These are phyloP conservation scores for Semicossyphus pulcher DNA, from an alignment of 2,113 vertebrate species.

Conservation along the genomic window DNA sequence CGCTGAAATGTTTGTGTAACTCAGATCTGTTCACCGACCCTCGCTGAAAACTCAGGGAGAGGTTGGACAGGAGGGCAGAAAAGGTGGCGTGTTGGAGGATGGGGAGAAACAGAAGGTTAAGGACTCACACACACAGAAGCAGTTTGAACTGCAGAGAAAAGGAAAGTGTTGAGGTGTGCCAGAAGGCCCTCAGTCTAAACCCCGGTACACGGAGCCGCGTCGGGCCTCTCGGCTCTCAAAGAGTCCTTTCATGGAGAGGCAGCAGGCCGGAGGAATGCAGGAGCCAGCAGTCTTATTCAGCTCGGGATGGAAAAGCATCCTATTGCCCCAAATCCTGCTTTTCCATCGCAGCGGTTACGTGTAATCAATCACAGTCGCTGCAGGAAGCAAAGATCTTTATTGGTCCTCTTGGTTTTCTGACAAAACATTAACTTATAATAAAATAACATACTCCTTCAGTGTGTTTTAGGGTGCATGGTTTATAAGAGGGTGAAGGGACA, in stretches of 20 bases:
- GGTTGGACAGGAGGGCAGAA: slow-evolving; percentile 14
- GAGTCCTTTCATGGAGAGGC: slow-evolving; percentile 77
- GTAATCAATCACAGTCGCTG: slow-evolving; percentile 40
- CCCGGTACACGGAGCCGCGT: slow-evolving; percentile 69
- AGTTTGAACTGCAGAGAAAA: slow-evolving; percentile 48
- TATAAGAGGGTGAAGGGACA: neutral
- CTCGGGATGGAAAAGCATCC: slow-evolving; percentile 59
- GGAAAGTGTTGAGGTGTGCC: slow-evolving; percentile 73
- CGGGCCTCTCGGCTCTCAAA: slow-evolving; percentile 78
- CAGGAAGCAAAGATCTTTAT: neutral
- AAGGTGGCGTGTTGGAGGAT: slow-evolving; percentile 29
- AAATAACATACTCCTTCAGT: neutral
- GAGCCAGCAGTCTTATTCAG: slow-evolving; percentile 42
- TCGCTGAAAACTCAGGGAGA: slow-evolving; percentile 1
- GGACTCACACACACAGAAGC: slow-evolving; percentile 5
- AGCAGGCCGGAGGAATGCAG: slow-evolving; percentile 70
- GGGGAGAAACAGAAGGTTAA: slow-evolving; percentile 19
- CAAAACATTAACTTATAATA: neutral
- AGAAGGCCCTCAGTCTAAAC: slow-evolving; percentile 71
- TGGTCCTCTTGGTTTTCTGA: neutral
- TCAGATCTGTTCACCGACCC: slow-evolving; percentile 4
- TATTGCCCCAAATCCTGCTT: slow-evolving; percentile 28
- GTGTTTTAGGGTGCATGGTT: neutral
- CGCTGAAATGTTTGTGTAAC: slow-evolving; percentile 32
- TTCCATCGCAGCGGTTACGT: slow-evolving; percentile 40